Conservation (phyloP, 1,140 invertebrate genomes). For the Octopus bimaculoides region DNA sequence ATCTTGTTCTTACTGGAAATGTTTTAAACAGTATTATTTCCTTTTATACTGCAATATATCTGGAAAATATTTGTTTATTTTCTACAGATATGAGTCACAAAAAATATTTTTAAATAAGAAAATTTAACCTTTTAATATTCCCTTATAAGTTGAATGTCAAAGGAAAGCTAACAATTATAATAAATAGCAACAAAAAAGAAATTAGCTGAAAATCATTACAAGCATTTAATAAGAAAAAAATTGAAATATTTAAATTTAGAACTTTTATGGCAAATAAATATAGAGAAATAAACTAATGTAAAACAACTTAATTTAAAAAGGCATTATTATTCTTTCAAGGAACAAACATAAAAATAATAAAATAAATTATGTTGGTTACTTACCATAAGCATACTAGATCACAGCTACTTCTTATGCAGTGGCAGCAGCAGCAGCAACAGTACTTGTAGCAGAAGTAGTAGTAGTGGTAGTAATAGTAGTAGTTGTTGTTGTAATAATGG, state of each 20-base stretch:
- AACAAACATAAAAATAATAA: conserved; percentile 1
- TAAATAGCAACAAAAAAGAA: no score
- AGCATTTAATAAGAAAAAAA: no score
- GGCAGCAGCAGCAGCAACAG: neutral
- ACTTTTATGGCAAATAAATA: neutral
- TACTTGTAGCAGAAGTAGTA: conserved; percentile 2
- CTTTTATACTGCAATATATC: no score
- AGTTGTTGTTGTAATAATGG: neutral
- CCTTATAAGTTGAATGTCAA: no score
- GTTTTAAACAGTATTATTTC: neutral
- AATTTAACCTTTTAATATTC: no score
- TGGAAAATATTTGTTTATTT: no score
- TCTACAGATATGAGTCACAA: no score
- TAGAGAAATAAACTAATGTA: neutral
- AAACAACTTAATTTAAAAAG: neutral
- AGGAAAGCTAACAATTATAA: no score
- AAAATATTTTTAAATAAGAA: no score
- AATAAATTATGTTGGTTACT: conserved; percentile 9
- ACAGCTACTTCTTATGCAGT: neutral
- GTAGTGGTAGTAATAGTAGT: neutral
- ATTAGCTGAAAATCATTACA: no score
- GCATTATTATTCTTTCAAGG: neutral
- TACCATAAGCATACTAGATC: neutral
- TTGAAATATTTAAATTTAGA: no score
- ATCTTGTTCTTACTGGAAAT: neutral